Conservation (phyloP, 2,113 vertebrate genomes). For the Tamias sibiricus region DNA sequence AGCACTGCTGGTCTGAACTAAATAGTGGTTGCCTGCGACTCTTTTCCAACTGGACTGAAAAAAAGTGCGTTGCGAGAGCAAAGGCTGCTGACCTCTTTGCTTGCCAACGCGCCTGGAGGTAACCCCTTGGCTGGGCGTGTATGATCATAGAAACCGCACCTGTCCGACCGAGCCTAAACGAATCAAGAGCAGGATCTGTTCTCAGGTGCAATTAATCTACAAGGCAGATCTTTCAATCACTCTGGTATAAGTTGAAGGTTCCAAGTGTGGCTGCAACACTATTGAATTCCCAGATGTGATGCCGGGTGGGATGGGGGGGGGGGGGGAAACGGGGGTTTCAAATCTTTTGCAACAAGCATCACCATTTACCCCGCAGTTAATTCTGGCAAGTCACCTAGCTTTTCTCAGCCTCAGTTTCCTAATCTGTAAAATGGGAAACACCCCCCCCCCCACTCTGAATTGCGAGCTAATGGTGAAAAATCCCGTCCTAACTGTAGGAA, state of each 20-base stretch:
- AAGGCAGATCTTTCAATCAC: neutral
- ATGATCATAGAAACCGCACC: neutral
- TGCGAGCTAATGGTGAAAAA: neutral
- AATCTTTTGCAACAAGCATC: neutral
- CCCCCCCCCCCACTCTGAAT: neutral
- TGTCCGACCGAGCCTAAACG: neutral
- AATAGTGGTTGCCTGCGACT: neutral
- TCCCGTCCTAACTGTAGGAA: neutral
- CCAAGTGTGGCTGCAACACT: neutral
- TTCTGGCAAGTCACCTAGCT: neutral
- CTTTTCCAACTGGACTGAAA: neutral
- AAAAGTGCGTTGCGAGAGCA: neutral
- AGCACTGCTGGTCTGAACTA: neutral
- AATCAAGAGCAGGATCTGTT: neutral
- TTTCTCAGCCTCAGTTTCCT: constrained; percentile 31
- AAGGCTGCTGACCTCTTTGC: neutral
- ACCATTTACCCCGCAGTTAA: neutral
- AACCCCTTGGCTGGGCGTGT: neutral
- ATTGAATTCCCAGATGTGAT: neutral
- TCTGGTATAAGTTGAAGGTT: neutral
- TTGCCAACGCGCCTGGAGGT: accelerated
- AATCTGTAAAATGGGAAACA: constrained; percentile 65
- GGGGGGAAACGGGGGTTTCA: neutral
- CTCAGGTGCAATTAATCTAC: neutral
- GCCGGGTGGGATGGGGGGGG: accelerated